Conservation (phyloP, 2,797 vertebrate genomes). For the Orientallactaga sibirica region DNA sequence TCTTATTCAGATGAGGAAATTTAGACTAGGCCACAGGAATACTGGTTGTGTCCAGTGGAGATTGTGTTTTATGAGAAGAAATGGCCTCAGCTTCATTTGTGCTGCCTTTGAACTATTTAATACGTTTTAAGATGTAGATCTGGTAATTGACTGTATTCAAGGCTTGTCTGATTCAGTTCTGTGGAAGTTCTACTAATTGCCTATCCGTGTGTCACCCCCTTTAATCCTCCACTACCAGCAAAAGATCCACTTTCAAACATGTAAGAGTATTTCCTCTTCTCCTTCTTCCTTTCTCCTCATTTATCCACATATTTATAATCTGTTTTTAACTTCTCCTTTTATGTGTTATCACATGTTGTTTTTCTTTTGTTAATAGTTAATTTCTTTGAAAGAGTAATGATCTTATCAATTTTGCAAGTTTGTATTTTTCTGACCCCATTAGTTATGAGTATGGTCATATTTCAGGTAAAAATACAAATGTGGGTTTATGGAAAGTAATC, state of each 20-base stretch:
- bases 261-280: neutral
- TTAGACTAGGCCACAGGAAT: neutral
- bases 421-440: neutral
- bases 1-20: neutral
- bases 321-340: too few relatives aligned
- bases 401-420: neutral
- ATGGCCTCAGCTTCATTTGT: neutral
- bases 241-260: neutral
- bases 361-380: neutral
- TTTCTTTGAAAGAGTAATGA: neutral
- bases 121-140: neutral
- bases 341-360: neutral
- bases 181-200: neutral
- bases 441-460: neutral
- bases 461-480: neutral
- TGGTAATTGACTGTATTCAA: neutral
- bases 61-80: too few relatives aligned
- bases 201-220: rapidly evolving
- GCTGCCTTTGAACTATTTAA: neutral
- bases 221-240: neutral
- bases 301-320: too few relatives aligned
- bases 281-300: neutral
- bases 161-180: neutral
- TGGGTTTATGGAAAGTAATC: neutral
- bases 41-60: neutral